Evolutionary conservation across 1,140 invertebrate genomes (phyloP), one percentile per base, ranked within the genome.

Genomic region (Conus ventricosus): DNA sequence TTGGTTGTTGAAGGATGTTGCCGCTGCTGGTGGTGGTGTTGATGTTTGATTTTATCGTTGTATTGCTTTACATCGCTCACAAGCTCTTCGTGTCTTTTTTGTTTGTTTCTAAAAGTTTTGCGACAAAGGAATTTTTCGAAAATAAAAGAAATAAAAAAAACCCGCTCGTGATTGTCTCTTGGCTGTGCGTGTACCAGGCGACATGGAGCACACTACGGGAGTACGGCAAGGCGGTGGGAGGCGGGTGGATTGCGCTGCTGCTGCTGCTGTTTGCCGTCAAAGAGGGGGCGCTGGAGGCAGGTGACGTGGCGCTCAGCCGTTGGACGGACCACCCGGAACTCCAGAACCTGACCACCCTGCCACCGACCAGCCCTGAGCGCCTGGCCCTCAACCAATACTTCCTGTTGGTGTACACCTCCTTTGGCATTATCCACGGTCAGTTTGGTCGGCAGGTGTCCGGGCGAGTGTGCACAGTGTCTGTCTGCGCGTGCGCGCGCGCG

Each of bases 351-450:
- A 88, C 83, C 20, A 84, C 90, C n/a, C 78, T 63, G 25, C 60
- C 82, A 5, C 87, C 90, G 11, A 90, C 91, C 80, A 91, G 90
- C 20, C 87, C 90, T 7, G 89, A 91, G 57, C 92, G 92, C 55
- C 75, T 89, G 55, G 85, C 90, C 60, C 91, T 84, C 51, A 93
- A 93, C 78, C 90, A 92, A 60, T 90, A 90, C 76, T 93, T 91
- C 67, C 89, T 93, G 60, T 91, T 91, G 20, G 88, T 92, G 11
- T 93, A 92, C 88, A 92, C 86, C 75, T 93, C 67, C 23, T 88
- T 94, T 51, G 94, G 94, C 27, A 85, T 92, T 17, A 84, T 87
- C n/a, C 94, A 94, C 90, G 93, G 94, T 94, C 75, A 80, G 87
- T 85, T 39, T 39, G 39, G 39, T 39, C 39, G 39, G 39, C 39